Base-by-base conservation (phyloP, 2,888 invertebrate species). In the Drosophila pegasa region DNA sequence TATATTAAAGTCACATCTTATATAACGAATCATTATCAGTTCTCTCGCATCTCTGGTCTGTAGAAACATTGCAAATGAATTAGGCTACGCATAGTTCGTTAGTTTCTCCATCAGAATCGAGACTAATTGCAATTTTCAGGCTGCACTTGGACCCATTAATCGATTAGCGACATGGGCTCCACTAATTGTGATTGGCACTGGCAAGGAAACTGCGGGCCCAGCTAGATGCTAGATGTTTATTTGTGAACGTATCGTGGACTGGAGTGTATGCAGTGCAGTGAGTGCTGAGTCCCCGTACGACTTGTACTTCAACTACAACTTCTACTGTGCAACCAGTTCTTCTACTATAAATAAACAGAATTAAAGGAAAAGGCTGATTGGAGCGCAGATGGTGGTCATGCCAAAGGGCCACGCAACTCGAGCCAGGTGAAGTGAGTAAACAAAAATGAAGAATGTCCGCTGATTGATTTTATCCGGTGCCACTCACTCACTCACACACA, bases 391-490 rank as follows among this genome's bases (percentile, higher is more conserved):
- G 57, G 31, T 54, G 40, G 62, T 35, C 51, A 41, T 33, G 61
- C 25, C 50, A 40, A 65, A 59, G n/a, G 47, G 64, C 71, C 71
- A 38, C 16, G 25, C 37, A 50, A 27, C 25, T 35, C 4, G 20
- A 60, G 52, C 40, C 61, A 66, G 65, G 62, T 65, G 62, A 69
- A 77, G 80, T 89, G 55, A 79, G 79, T 87, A 88, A 89, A 87
- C 89, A 87, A 84, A 86, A 78, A 81, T 79, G 72, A 80, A 83
- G 68, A 77, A 85, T 89, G 75, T 89, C 57, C 88, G 87, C 72
- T 88, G 87, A 88, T 89, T 88, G 87, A 89, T 76, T 87, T 73
- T 85, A 89, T 79, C 89, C 87, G 88, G 78, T 83, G 56, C 33
- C 37, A 27, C 55, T 41, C 51, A 9, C 14, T 14, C 29, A 45